Evolutionary conservation across 1,140 invertebrate species (phyloP), one percentile per base, ranked within the genome.

Genomic region (Heliconius hermathena): DNA sequence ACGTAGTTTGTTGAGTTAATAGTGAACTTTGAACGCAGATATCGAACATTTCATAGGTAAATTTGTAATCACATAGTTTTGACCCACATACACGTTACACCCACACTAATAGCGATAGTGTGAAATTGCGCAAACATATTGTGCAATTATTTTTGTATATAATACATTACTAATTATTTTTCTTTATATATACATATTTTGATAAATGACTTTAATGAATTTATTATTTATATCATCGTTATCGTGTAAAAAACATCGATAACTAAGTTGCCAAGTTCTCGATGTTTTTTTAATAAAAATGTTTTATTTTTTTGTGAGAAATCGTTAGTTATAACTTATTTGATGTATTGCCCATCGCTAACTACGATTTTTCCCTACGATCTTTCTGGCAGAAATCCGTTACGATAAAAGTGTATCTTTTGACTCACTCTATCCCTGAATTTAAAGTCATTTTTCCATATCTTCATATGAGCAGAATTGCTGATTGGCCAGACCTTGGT

Each of bases 61-160:
- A 76, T 66, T 66, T 52, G 74, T 76, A 76, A 76, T 76, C 74
- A 66, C 54, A n/a, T 76, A 60, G 74, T 76, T 76, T 76, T 76
- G 74, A 76, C 74, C 74, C 26, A 76, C 74, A 70, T 76, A 38
- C 60, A 57, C 54, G 54, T 60, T 22, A 29, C 74, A 76, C 74
- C 74, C 74, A 76, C 74, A 8, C 60, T 29, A 70, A 70, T 71
- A 76, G 54, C 57, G 70, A 83, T 82, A 76, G 8, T 54, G 49
- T 36, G 72, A 72, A 75, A 79, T 79, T 79, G 73, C 78, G 73
- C 66, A 79, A 75, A 75, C 33, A 22, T 74, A 70, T 78, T 74
- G 72, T 73, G 77, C 52, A 74, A 78, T 57, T 54, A 66, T 60
- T 76, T 60, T 66, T 66, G 60, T 66, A 26, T 22, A n/a, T n/a